Evolutionary conservation across 2,113 vertebrate species (phyloP).

Genomic region (Daboia siamensis): DNA sequence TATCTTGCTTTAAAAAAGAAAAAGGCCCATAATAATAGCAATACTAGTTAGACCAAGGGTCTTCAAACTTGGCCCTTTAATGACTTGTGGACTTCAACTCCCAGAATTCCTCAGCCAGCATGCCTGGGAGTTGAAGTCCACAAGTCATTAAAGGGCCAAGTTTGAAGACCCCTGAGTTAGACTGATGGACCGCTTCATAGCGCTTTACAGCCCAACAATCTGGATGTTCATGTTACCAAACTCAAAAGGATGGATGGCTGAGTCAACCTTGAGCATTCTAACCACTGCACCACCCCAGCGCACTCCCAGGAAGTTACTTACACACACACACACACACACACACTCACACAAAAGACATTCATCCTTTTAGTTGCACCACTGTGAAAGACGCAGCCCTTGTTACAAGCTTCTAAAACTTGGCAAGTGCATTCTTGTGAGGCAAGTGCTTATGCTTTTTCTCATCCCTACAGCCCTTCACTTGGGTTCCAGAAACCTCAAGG

Average conservation of each 20-base stretch:
- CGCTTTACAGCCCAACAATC: not conserved
- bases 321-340: no score
- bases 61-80: no score
- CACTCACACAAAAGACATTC: not conserved
- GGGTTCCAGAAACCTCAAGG: slow-evolving; percentile 81
- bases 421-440: not conserved
- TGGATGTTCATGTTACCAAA: not conserved
- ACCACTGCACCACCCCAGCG: not conserved
- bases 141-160: no score
- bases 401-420: not conserved
- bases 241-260: not conserved
- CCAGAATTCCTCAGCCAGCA: no score
- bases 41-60: not conserved
- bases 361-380: not conserved
- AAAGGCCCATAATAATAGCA: not conserved
- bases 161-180: no score
- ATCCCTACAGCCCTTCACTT: slow-evolving; percentile 79
- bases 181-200: not conserved
- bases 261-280: not conserved
- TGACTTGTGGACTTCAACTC: no score
- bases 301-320: not conserved
- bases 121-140: no score
- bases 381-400: not conserved
- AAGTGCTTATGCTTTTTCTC: not conserved
- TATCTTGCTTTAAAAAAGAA: not conserved